A percentile compares a stretch with the other conserved stretches of the same genome.
Evolutionary conservation across 2,797 vertebrate genomes (phyloP).

Genomic region (Hybognathus amarus): DNA sequence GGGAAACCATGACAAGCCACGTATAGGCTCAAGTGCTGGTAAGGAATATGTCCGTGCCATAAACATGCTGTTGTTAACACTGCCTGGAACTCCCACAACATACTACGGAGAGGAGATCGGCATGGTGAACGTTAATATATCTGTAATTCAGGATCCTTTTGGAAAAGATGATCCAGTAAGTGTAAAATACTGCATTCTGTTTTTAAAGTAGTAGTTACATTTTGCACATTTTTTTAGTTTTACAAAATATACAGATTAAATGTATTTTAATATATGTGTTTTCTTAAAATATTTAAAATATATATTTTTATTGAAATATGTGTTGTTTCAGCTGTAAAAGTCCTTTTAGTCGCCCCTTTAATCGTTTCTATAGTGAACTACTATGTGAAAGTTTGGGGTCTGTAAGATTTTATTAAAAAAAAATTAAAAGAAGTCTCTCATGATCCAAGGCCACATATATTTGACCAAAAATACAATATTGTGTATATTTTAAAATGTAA

Average conservation of each 20-base stretch:
- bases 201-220: neutral
- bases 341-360: too few relatives aligned
- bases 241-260: neutral
- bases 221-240: neutral
- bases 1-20: slow-evolving; percentile 84
- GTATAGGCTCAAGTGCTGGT: slow-evolving; percentile 86
- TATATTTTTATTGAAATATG: too few relatives aligned
- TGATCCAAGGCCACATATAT: too few relatives aligned
- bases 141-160: slow-evolving; percentile 75
- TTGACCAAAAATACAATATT: too few relatives aligned
- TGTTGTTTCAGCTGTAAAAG: too few relatives aligned
- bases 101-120: slow-evolving; percentile 99
- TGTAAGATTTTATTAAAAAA: too few relatives aligned
- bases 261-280: neutral
- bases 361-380: too few relatives aligned
- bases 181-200: slow-evolving; percentile 28
- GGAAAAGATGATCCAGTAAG: slow-evolving; percentile 72
- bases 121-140: slow-evolving; percentile 85
- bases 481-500: too few relatives aligned
- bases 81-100: slow-evolving; percentile 92
- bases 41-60: slow-evolving; percentile 78
- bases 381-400: too few relatives aligned
- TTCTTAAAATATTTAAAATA: neutral
- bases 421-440: too few relatives aligned
- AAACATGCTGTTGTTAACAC: slow-evolving; percentile 94